These are phyloP conservation scores for Trichomycterus rosablanca DNA, from an alignment of 2,113 vertebrate species.

Conservation along the genomic window DNA sequence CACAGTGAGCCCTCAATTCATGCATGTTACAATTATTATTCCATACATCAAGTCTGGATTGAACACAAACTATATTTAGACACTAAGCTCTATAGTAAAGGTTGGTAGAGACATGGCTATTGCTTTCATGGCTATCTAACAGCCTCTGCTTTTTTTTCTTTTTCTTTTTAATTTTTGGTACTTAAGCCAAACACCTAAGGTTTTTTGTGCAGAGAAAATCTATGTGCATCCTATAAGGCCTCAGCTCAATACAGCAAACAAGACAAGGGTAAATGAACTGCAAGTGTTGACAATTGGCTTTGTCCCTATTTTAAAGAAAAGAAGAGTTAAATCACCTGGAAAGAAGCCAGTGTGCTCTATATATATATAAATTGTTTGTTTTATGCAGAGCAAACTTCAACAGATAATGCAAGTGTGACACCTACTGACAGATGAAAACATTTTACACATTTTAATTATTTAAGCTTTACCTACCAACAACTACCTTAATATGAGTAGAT, in stretches of 20 bases:
- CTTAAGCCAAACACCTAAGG: slow-evolving; percentile 4
- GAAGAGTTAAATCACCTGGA: slow-evolving; percentile 1
- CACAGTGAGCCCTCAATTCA: slow-evolving; percentile 8
- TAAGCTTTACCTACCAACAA: too few species aligned
- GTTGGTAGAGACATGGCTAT: slow-evolving; percentile 19
- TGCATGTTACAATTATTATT: neutral
- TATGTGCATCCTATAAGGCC: slow-evolving; percentile 22
- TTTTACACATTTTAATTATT: too few species aligned
- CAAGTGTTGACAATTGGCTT: slow-evolving; percentile 14
- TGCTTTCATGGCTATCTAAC: slow-evolving; percentile 31
- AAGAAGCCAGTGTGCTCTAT: slow-evolving; percentile 12
- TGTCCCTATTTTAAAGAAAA: neutral
- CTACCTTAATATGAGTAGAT: too few species aligned
- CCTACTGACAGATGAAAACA: slow-evolving; percentile 1
- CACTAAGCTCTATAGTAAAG: too few species aligned
- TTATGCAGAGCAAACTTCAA: too few species aligned
- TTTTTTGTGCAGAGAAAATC: slow-evolving; percentile 13
- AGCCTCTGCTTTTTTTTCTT: slow-evolving; percentile 6
- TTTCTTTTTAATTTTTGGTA: too few species aligned
- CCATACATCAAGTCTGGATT: slow-evolving; percentile 1
- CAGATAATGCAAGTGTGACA: neutral
- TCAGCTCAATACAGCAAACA: slow-evolving; percentile 6
- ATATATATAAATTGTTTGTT: neutral
- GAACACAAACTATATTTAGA: too few species aligned
- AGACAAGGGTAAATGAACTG: slow-evolving; percentile 9